phyloP scores from a whole-genome alignment of 2,113 vertebrate species.

The Pseudorhombus dupliciocellatus region DNA sequence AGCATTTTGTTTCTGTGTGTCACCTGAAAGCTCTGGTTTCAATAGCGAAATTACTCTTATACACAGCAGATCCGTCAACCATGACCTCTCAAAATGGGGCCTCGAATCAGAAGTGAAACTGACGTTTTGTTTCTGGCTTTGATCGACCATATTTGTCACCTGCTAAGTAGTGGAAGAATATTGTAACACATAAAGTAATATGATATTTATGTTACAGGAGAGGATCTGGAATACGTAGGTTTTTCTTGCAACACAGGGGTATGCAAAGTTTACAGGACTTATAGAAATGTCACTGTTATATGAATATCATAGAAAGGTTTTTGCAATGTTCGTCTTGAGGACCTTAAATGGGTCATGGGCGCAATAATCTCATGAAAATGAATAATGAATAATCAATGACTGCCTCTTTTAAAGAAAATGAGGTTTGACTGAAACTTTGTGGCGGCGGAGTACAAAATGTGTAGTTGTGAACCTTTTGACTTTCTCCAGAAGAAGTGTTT shows the following conservation, averaged over 20 bases:
- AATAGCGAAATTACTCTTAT: neutral
- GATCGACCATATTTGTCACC: neutral
- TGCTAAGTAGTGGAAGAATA: neutral
- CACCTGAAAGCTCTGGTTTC: neutral
- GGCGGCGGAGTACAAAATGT: neutral
- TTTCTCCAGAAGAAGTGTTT: too few species aligned
- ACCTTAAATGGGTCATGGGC: too few species aligned
- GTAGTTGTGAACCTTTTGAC: too few species aligned
- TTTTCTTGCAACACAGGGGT: too few species aligned
- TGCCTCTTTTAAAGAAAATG: too few species aligned
- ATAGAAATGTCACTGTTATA: neutral
- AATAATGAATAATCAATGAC: too few species aligned
- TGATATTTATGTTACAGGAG: neutral
- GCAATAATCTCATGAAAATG: too few species aligned
- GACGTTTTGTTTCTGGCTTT: neutral
- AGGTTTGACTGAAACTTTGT: neutral
- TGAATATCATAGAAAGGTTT: too few species aligned
- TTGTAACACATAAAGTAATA: neutral
- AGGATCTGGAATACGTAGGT: too few species aligned
- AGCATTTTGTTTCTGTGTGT: neutral
- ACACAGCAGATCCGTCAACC: too few species aligned
- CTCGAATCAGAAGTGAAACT: neutral
- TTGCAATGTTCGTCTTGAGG: too few species aligned
- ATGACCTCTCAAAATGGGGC: neutral
- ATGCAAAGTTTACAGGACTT: neutral